phyloP scores from a whole-genome alignment of 2,797 vertebrate species.

The Sebastes vulpes region DNA sequence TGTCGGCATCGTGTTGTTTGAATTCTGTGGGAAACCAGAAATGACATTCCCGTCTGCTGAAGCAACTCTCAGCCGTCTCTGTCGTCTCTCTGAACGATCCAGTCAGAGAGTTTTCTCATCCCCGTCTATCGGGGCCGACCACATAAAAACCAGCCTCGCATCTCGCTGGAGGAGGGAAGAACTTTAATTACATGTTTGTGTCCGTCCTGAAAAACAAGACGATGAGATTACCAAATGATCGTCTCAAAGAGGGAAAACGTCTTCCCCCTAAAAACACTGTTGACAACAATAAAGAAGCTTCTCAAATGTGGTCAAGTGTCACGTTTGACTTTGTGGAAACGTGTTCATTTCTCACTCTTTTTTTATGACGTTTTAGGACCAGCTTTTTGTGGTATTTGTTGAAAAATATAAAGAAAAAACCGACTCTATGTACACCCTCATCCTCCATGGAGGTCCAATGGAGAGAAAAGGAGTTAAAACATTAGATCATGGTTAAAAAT shows the following conservation, averaged over 20 bases:
- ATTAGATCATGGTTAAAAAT: not conserved
- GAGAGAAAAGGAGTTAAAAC: not conserved
- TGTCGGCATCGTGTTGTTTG: not conserved
- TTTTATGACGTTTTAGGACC: not conserved
- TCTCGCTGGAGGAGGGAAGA: constrained; percentile 43
- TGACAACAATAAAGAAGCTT: not conserved
- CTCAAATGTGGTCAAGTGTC: not conserved
- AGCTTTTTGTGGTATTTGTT: not conserved
- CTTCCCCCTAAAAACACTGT: not conserved
- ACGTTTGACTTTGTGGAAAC: not conserved
- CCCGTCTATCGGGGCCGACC: constrained; percentile 15
- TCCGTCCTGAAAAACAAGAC: constrained; percentile 25
- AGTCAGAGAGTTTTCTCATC: not conserved
- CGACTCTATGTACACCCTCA: too few relatives aligned
- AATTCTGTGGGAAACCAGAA: constrained; percentile 42
- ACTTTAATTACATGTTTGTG: constrained; percentile 64
- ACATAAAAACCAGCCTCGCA: constrained; percentile 19
- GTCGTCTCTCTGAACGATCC: not conserved
- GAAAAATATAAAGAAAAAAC: not conserved
- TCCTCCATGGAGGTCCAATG: not conserved
- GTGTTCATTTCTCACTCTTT: not conserved
- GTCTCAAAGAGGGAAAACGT: not conserved
- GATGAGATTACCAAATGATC: constrained; percentile 23
- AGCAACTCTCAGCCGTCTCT: not conserved
- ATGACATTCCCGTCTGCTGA: not conserved